Evolutionary conservation across 2,113 vertebrate genomes (phyloP), one percentile per base, ranked within the genome.

Genomic region (Pycnonotus jocosus): DNA sequence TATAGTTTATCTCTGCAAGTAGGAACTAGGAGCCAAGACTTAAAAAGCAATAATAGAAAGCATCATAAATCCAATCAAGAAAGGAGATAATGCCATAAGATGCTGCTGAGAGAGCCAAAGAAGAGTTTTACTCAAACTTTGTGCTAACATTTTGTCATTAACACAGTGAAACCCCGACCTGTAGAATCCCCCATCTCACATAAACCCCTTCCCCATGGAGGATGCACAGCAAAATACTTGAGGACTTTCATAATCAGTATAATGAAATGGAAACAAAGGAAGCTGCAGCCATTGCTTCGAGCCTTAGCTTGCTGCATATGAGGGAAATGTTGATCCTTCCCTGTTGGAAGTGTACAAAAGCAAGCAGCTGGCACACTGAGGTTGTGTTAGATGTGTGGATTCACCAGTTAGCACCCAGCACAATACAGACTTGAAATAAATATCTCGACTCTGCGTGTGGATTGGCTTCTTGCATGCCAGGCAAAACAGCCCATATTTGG

Each of bases 391-490:
- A 50, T 47, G 35, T 35, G 61, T 47, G 62, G 61, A 31, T 82
- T 89, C 35, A 7, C 40, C 38, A 53, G n/a, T 38, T 7, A 37
- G 17, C 25, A 68, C 4, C n/a, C 87, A 61, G 35, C n/a, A 61
- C 53, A n/a, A 21, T 11, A n/a, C 15, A 53, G 20, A 35, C 6
- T 47, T 27, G 20, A 47, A 69, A 54, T 27, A 48, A 42, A 54
- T 19, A 27, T 18, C 69, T 47, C 1, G 0, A 9, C 21, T 38
- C 19, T 5, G 13, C 27, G 17, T 38, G 21, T 47, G 30, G 16
- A 31, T 40, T 40, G 53, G n/a, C 14, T 15, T 68, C 45, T 44
- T 18, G 19, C 23, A 30, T 1, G 53, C 4, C 45, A 60, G 9
- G 7, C 10, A 18, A 31, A 66, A 40, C 45, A 74, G 12, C 30